phyloP scores from a whole-genome alignment of 1,140 invertebrate genomes.

The Apis cerana region DNA sequence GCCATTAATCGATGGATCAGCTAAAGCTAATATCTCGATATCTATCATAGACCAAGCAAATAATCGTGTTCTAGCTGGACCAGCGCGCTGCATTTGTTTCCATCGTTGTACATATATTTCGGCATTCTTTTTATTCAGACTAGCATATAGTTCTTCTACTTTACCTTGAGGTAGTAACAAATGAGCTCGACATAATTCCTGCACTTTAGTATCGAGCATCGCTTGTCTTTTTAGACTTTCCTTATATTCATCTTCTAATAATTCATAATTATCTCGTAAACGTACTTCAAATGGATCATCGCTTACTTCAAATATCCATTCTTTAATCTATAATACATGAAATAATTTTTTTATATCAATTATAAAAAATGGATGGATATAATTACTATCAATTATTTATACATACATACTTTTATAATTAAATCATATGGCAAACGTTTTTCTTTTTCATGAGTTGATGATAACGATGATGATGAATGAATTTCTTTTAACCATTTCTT shows the following conservation, averaged over 20 bases:
- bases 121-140: constrained; percentile 93
- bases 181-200: constrained; percentile 90
- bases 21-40: constrained; percentile 91
- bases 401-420: constrained; percentile 87
- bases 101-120: constrained; percentile 97
- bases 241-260: constrained; percentile 97
- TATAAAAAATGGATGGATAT: neutral
- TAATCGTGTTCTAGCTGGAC: constrained; percentile 88
- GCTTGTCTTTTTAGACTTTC: constrained; percentile 96
- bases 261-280: constrained; percentile 96
- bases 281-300: constrained; percentile 99
- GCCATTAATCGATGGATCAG: constrained; percentile 93
- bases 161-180: constrained; percentile 91
- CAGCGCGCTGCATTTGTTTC: constrained; percentile 88
- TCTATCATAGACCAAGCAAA: constrained; percentile 91
- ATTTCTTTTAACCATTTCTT: constrained; percentile 96
- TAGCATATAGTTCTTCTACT: constrained; percentile 94
- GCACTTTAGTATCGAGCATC: constrained; percentile 94
- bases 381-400: neutral
- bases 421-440: constrained; percentile 92
- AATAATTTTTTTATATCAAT: neutral
- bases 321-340: constrained; percentile 84
- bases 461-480: constrained; percentile 62
- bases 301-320: constrained; percentile 93
- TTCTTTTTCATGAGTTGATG: constrained; percentile 64